phyloP scores from a whole-genome alignment of 2,888 invertebrate genomes.

The Yponomeuta malinellus region DNA sequence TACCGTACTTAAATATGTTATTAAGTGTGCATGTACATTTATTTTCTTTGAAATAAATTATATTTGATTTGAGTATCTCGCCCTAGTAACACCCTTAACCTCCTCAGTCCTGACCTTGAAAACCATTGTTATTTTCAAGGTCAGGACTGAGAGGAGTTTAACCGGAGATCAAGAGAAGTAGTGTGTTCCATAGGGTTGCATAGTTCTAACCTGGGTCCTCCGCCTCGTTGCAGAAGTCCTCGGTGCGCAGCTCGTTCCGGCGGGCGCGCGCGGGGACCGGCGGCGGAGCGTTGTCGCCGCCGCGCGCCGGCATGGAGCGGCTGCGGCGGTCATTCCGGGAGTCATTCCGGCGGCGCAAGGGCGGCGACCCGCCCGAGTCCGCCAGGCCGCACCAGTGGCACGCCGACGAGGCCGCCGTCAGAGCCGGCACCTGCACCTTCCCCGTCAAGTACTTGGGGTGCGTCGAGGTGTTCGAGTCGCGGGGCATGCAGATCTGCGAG shows the following conservation, averaged over 20 bases:
- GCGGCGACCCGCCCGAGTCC: conserved; percentile 87
- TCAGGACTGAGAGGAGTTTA: too few relatives aligned
- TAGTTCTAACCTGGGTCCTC: neutral
- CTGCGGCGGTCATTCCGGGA: conserved; percentile 92
- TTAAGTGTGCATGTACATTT: too few relatives aligned
- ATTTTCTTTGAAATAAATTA: too few relatives aligned
- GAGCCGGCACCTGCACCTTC: conserved; percentile 97
- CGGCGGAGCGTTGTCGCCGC: conserved; percentile 61
- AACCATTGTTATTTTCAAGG: too few relatives aligned
- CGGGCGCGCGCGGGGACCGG: conserved; percentile 50
- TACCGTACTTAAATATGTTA: too few relatives aligned
- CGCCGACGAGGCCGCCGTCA: conserved; percentile 96
- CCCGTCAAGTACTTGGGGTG: conserved; percentile 99
- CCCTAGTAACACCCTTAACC: too few relatives aligned
- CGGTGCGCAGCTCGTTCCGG: conserved; percentile 65
- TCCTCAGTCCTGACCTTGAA: too few relatives aligned
- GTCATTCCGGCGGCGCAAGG: conserved; percentile 94
- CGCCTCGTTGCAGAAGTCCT: conserved; percentile 54
- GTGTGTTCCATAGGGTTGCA: too few relatives aligned
- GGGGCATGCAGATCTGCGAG: conserved; percentile 99
- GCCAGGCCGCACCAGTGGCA: conserved; percentile 99
- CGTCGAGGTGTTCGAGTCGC: conserved; percentile 98
- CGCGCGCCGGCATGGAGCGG: conserved; percentile 86
- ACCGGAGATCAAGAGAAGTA: too few relatives aligned
- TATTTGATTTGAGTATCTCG: too few relatives aligned